phyloP scores from a whole-genome alignment of 2,797 vertebrate genomes.

The Masticophis lateralis region DNA sequence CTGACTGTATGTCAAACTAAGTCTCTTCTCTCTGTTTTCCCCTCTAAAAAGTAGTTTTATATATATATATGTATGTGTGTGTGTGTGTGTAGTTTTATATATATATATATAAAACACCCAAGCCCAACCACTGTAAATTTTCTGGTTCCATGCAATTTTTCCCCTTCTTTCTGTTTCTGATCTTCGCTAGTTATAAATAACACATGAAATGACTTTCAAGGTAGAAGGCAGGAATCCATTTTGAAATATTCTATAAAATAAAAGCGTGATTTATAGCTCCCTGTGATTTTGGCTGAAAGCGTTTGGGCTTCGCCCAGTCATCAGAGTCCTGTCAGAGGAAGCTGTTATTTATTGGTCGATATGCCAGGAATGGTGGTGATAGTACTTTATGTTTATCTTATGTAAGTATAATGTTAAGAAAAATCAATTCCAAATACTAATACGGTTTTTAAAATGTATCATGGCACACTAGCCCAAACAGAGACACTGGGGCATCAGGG shows the following conservation, averaged over 20 bases:
- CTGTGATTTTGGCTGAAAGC: constrained; percentile 83
- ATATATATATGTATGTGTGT: too few relatives aligned
- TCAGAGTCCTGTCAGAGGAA: constrained; percentile 81
- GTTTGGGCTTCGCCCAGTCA: constrained; percentile 80
- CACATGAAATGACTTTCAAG: constrained; percentile 84
- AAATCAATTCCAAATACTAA: constrained; percentile 73
- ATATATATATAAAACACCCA: constrained; percentile 22
- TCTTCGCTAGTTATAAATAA: constrained; percentile 83
- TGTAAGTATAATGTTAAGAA: constrained; percentile 71
- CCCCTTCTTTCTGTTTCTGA: constrained; percentile 62
- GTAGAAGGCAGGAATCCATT: constrained; percentile 82
- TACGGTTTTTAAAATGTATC: constrained; percentile 53
- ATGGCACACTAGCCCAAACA: constrained; percentile 44
- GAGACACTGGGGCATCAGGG: constrained; percentile 21
- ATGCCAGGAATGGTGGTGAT: constrained; percentile 73
- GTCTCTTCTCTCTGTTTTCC: constrained; percentile 50
- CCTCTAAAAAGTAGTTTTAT: constrained; percentile 64
- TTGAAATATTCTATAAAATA: constrained; percentile 85
- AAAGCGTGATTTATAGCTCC: constrained; percentile 84
- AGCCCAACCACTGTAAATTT: constrained; percentile 71
- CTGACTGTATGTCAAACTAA: constrained; percentile 59
- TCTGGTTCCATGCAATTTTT: constrained; percentile 74
- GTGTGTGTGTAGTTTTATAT: too few relatives aligned
- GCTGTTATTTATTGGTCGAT: constrained; percentile 82
- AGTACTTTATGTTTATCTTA: constrained; percentile 82